phyloP scores from a whole-genome alignment of 2,113 vertebrate species.

The Chamaetylas fuelleborni region DNA sequence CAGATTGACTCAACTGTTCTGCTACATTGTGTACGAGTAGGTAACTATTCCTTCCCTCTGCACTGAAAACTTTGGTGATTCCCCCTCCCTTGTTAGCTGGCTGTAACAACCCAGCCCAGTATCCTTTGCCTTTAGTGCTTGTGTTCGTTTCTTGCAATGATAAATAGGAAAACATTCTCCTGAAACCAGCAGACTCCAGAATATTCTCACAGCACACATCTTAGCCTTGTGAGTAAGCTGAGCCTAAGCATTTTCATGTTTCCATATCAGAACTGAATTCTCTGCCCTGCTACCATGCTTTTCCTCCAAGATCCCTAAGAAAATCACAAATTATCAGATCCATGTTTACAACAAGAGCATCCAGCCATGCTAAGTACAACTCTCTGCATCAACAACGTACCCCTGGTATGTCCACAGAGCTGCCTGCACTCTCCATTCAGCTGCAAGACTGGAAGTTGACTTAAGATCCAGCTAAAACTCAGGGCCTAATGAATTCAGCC shows the following conservation, averaged over 20 bases:
- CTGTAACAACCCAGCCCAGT: background rate
- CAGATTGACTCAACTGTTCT: background rate
- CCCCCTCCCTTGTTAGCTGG: background rate
- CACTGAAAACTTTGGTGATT: background rate
- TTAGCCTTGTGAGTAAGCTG: background rate
- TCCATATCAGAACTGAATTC: background rate
- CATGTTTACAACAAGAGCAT: background rate
- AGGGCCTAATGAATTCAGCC: slow-evolving; percentile 46
- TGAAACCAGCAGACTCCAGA: background rate
- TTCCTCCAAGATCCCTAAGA: background rate
- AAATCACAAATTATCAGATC: background rate
- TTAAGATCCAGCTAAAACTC: slow-evolving; percentile 23
- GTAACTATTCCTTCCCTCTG: background rate
- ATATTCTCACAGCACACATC: background rate
- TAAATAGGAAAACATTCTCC: background rate
- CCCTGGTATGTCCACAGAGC: background rate
- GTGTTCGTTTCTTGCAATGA: background rate
- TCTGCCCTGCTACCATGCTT: background rate
- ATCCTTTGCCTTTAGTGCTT: background rate
- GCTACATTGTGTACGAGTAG: background rate
- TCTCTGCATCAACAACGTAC: background rate
- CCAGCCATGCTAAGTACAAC: slow-evolving; percentile 1
- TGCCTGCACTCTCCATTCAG: slow-evolving; percentile 2
- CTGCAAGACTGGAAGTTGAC: background rate
- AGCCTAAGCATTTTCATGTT: background rate